phyloP scores from a whole-genome alignment of 2,888 invertebrate species.

The Leucoptera coffeella region DNA sequence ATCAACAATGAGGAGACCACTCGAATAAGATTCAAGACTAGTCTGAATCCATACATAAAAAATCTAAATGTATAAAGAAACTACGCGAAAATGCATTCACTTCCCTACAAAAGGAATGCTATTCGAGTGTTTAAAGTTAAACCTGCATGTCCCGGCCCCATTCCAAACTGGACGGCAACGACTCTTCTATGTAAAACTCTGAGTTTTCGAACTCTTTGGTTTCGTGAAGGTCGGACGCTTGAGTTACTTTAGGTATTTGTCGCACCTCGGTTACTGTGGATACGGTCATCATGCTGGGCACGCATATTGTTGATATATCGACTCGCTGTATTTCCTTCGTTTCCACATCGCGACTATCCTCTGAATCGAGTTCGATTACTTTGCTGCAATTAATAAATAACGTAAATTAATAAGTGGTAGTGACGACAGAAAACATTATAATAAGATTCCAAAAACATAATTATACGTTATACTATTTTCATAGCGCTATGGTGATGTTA shows the following conservation, averaged over 20 bases:
- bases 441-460: too few species aligned
- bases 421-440: too few species aligned
- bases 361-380: too few species aligned
- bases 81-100: not conserved
- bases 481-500: too few species aligned
- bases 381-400: too few species aligned
- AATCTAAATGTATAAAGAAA: too few species aligned
- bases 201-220: constrained; percentile 65
- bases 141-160: constrained; percentile 47
- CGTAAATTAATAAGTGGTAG: too few species aligned
- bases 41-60: too few species aligned
- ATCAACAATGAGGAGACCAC: too few species aligned
- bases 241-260: not conserved
- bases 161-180: constrained; percentile 77
- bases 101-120: not conserved
- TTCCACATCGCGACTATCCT: too few species aligned
- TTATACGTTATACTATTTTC: too few species aligned
- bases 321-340: constrained; percentile 32
- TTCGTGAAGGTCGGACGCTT: not conserved
- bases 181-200: constrained; percentile 85
- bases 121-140: not conserved
- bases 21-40: too few species aligned
- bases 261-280: constrained; percentile 57
- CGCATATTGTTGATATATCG: constrained; percentile 33
- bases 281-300: constrained; percentile 42